Evolutionary conservation across 2,797 vertebrate genomes (phyloP).

Genomic region (Xyrichtys novacula): DNA sequence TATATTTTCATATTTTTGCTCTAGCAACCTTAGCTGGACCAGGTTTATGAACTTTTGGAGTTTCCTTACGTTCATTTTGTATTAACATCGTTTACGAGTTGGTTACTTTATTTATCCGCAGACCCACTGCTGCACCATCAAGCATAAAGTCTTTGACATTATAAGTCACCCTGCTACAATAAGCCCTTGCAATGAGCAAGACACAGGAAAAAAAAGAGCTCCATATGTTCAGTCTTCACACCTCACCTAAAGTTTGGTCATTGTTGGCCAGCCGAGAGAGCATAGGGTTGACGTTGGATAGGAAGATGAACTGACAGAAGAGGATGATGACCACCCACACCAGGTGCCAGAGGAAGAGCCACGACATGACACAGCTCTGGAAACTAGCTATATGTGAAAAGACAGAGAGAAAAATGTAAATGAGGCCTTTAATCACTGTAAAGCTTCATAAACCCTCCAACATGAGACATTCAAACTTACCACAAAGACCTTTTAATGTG

Average conservation of each 20-base stretch:
- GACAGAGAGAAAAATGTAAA: neutral
- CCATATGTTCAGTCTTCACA: neutral
- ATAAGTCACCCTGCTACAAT: neutral
- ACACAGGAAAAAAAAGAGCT: neutral
- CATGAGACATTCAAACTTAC: neutral
- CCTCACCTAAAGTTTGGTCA: conserved; percentile 55
- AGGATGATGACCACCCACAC: conserved; percentile 87
- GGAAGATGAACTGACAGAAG: conserved; percentile 89
- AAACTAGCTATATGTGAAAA: conserved; percentile 60
- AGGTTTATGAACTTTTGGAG: no score
- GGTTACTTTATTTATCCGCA: no score
- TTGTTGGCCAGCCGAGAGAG: conserved; percentile 75
- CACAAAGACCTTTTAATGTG: no score
- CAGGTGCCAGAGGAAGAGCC: conserved; percentile 85
- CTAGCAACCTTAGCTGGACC: no score
- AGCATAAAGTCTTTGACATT: neutral
- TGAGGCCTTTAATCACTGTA: neutral
- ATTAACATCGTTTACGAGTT: no score
- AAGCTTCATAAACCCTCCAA: no score
- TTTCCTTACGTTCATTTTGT: no score
- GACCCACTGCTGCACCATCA: neutral
- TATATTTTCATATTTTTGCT: no score
- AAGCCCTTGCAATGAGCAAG: neutral
- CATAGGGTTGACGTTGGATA: conserved; percentile 86
- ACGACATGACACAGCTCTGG: conserved; percentile 76